Evolutionary conservation across 2,797 vertebrate genomes (phyloP).

Genomic region (Ceryle rudis): DNA sequence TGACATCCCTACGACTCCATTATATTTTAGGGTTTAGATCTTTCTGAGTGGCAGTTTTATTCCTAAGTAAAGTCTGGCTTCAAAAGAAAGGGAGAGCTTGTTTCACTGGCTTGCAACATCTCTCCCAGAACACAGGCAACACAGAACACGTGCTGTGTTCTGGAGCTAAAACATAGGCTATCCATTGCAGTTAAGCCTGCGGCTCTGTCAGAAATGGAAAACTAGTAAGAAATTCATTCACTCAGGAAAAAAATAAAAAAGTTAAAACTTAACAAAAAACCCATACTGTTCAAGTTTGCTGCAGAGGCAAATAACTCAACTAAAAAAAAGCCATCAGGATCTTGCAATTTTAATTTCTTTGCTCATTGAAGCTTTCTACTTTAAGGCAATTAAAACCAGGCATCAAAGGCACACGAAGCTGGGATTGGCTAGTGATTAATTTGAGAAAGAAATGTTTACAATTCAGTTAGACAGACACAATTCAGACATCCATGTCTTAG

Average conservation of each 20-base stretch:
- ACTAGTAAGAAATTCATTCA: conserved; percentile 31
- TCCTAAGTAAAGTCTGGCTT: neutral
- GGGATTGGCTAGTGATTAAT: conserved; percentile 43
- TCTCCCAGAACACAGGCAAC: neutral
- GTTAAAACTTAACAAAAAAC: neutral
- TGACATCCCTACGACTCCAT: neutral
- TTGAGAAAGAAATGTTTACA: neutral
- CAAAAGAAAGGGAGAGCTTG: neutral
- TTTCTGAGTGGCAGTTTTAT: neutral
- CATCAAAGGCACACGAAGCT: conserved; percentile 52
- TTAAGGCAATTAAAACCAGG: conserved; percentile 71
- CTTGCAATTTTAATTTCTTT: conserved; percentile 73
- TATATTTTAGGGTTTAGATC: neutral
- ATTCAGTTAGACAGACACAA: neutral
- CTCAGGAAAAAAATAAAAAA: neutral
- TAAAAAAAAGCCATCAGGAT: conserved; percentile 38
- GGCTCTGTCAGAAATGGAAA: conserved; percentile 16
- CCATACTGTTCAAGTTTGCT: neutral
- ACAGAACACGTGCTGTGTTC: fast-evolving
- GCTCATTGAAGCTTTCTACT: conserved; percentile 65
- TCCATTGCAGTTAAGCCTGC: neutral
- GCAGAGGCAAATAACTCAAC: conserved; percentile 24
- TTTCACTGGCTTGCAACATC: neutral
- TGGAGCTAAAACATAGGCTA: conserved; percentile 12
- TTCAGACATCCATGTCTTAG: neutral